These are phyloP conservation scores for Pogonognathellus flavescens DNA, from an alignment of 1,140 invertebrate species.

Conservation along the genomic window DNA sequence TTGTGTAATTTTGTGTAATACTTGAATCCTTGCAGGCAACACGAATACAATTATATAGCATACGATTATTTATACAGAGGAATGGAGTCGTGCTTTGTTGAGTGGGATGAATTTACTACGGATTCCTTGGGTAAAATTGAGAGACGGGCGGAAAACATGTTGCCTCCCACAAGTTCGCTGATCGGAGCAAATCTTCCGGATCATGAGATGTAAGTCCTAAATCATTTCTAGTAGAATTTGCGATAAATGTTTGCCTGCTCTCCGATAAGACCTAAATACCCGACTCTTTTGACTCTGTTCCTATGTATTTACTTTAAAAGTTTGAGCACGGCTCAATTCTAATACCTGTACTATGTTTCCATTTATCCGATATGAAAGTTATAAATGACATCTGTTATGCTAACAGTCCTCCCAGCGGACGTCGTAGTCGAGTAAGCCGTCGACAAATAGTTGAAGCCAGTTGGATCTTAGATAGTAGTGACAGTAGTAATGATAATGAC, in stretches of 20 bases:
- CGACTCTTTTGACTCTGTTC: not conserved
- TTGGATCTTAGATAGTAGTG: conserved; percentile 54
- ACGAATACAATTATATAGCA: not conserved
- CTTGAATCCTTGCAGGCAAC: not conserved
- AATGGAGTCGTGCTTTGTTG: conserved; percentile 62
- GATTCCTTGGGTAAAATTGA: conserved; percentile 47
- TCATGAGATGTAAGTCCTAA: conserved; percentile 24
- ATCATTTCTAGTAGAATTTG: conserved; percentile 38
- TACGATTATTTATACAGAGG: conserved; percentile 46
- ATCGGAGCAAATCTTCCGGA: conserved; percentile 34
- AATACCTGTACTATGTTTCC: not conserved
- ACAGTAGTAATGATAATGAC: conserved; percentile 53
- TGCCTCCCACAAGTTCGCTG: conserved; percentile 29
- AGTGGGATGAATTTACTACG: conserved; percentile 65
- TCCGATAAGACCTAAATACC: not conserved
- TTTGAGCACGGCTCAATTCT: conserved; percentile 8
- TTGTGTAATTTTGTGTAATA: too few relatives aligned
- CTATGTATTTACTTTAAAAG: not conserved
- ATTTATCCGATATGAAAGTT: not conserved
- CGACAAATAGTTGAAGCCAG: conserved; percentile 63
- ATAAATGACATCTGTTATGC: conserved; percentile 13
- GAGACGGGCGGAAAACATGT: conserved; percentile 5
- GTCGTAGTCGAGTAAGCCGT: conserved; percentile 64
- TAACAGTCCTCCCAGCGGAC: conserved; percentile 57
- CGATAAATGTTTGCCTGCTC: not conserved